Base-by-base conservation (phyloP, 2,113 vertebrate genomes). In the Chamaea fasciata region DNA sequence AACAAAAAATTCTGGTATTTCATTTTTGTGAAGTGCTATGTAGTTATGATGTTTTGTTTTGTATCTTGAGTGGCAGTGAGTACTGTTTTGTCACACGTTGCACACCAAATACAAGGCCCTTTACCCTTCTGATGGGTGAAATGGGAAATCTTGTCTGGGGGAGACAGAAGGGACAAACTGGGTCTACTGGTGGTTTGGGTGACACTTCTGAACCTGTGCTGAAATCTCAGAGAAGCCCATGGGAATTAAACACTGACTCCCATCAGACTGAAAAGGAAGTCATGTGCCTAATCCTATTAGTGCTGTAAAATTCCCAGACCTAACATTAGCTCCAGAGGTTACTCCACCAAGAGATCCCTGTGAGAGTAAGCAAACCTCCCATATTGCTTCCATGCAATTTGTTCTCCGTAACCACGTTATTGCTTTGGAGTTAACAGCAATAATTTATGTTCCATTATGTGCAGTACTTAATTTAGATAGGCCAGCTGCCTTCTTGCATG, bases 241-340 rank as follows among this genome's bases (percentile, higher is more conserved):
- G 50, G 56, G 88, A 93, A 90, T 88, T 77, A 90, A 95, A 86
- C 73, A 31, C 83, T 77, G 71, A 81, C 46, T 95, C 56, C 64
- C 33, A 53, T 44, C 60, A 78, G 56, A 55, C 73, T 80, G 55
- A 67, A 85, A 85, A 88, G 55, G 79, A 95, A 92, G 39, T 93
- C 90, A 89, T 10, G 59, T 92, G 86, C 89, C 75, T 92, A 90
- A 94, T 92, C 76, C 76, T 97, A 55, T 87, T 78, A 96, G 76
- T 81, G 94, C 86, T 88, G 39, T 77, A 85, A 95, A 90, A 93
- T 77, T 96, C 94, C 86, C 95, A 96, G 85, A 75, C 64, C 55
- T 81, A 86, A 59, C 87, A 63, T 90, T 90, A 86, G 71, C 76
- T 86, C 85, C 88, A 74, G 50, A 83, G 39, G 55, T 81, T 86